Conservation (phyloP, 2,113 vertebrate genomes). For the Halcyon senegalensis region DNA sequence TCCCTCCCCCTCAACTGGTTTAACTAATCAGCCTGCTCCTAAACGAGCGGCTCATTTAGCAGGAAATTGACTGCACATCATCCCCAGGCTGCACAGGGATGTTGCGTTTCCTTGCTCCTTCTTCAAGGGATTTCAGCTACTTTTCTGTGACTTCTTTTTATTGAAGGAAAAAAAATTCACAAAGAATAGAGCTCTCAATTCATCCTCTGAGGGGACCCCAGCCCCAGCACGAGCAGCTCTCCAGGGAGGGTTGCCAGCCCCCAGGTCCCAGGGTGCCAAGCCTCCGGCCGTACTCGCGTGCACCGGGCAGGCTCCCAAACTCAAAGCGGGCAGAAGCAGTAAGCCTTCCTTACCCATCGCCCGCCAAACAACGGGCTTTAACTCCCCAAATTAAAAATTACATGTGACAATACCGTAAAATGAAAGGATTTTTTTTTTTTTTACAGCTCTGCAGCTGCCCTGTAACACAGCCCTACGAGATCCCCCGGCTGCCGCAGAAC, state of each 20-base stretch:
- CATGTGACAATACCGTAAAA: constrained; percentile 31
- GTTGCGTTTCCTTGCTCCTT: not conserved
- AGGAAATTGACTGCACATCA: not conserved
- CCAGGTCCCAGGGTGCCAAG: not conserved
- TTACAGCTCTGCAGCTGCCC: not conserved
- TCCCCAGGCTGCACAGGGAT: not conserved
- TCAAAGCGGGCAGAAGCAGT: not conserved
- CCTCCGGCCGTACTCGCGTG: rapidly evolving
- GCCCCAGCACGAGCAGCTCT: not conserved
- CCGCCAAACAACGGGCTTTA: not conserved
- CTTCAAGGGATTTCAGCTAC: not conserved
- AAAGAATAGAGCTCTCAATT: not conserved
- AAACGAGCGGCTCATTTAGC: not conserved
- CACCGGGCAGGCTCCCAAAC: not conserved
- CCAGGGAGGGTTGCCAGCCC: not conserved
- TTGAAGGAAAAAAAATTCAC: not conserved
- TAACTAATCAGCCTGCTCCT: constrained; percentile 13
- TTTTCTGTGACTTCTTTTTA: not conserved
- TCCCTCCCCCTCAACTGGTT: not conserved
- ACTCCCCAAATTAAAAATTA: not conserved
- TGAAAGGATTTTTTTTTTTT: not conserved
- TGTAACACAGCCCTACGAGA: not conserved
- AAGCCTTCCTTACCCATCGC: not conserved
- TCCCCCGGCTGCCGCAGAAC: not conserved
- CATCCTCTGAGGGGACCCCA: not conserved